Evolutionary conservation across 2,888 invertebrate genomes (phyloP).

Genomic region (Oscheius sp.): DNA sequence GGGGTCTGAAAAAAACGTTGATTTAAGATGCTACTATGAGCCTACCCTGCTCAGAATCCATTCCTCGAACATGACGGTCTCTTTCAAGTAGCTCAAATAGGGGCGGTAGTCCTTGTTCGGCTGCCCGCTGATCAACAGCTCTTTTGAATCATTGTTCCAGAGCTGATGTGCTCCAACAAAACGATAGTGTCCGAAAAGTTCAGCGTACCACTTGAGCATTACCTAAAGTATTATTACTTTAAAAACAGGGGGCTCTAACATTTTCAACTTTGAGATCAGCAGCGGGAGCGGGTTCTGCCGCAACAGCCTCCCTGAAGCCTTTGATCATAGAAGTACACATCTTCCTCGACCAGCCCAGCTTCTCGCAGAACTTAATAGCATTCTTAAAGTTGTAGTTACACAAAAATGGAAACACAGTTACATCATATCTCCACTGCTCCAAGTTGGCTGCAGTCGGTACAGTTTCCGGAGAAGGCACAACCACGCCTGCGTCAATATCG

Average conservation of each 20-base stretch:
- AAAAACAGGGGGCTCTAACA: neutral
- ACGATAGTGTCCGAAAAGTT: slow-evolving; percentile 61
- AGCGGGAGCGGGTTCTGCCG: neutral
- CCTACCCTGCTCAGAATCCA: slow-evolving; percentile 38
- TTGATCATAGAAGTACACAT: slow-evolving; percentile 32
- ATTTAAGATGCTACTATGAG: neutral
- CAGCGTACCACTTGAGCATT: slow-evolving; percentile 60
- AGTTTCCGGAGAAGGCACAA: slow-evolving; percentile 40
- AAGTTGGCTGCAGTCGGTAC: slow-evolving; percentile 11
- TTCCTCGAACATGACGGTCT: slow-evolving; percentile 38
- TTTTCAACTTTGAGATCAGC: slow-evolving; percentile 37
- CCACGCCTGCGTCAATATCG: slow-evolving; percentile 43
- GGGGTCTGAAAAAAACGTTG: no score
- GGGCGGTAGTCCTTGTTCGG: slow-evolving; percentile 3
- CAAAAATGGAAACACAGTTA: neutral
- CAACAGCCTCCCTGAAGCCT: slow-evolving; percentile 28
- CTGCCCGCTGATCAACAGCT: slow-evolving; percentile 22
- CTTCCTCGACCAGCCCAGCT: slow-evolving; percentile 25
- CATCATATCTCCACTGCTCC: slow-evolving; percentile 28
- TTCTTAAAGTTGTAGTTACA: slow-evolving; percentile 13
- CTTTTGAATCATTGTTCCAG: slow-evolving; percentile 30
- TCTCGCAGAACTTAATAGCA: slow-evolving; percentile 31
- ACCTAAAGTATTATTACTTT: slow-evolving; percentile 35
- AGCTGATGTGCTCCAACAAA: slow-evolving; percentile 35
- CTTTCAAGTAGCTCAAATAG: slow-evolving; percentile 31